Evolutionary conservation across 1,140 invertebrate genomes (phyloP).

Genomic region (Hyles euphorbiae): DNA sequence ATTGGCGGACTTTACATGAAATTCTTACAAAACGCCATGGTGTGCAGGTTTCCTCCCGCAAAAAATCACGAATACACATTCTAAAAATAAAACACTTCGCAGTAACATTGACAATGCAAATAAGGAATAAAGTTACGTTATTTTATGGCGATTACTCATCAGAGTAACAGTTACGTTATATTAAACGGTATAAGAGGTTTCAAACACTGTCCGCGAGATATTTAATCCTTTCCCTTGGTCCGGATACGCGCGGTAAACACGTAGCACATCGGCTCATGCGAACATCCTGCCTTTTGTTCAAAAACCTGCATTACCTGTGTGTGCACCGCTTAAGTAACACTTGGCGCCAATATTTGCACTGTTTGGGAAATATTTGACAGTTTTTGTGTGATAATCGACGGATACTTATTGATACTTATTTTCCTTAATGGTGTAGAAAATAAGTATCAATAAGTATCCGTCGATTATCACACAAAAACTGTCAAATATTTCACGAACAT

Average conservation of each 20-base stretch:
- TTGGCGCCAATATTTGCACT: conserved; percentile 4
- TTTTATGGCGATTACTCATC: conserved; percentile 8
- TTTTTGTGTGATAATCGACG: conserved; percentile 12
- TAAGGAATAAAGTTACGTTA: neutral
- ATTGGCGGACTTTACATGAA: no score
- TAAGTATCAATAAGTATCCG: neutral
- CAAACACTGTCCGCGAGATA: neutral
- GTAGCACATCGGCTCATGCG: conserved; percentile 12
- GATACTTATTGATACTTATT: neutral
- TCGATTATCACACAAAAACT: conserved; percentile 13
- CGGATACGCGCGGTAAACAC: conserved; percentile 29
- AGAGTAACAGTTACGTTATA: conserved; percentile 3
- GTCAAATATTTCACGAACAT: conserved; percentile 1
- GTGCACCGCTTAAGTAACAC: neutral
- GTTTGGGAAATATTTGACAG: conserved; percentile 4
- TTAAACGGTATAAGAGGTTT: conserved; percentile 7
- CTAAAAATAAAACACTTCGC: neutral
- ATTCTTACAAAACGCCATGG: no score
- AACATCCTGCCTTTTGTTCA: conserved; percentile 55
- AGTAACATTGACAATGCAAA: neutral
- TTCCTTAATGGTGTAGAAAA: no score
- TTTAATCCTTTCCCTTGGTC: conserved; percentile 11
- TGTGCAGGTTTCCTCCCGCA: no score
- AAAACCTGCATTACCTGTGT: conserved; percentile 11
- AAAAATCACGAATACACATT: no score